A percentile compares a stretch with the other conserved stretches of the same genome.
Conservation (phyloP, 1,140 invertebrate genomes). For the Drosophila melanogaster region Release_6_plus_ISO1_MT NC_004354.4:7085001-7085500, state of each 20-base stretch:
- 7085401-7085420: conserved; percentile 89
- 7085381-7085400: neutral
- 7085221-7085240: conserved; percentile 95
- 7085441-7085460: conserved; percentile 94
- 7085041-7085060: neutral
- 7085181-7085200: conserved; percentile 93
- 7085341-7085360: conserved; percentile 55
- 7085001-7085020: neutral
- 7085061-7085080: conserved; percentile 8
- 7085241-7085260: conserved; percentile 92
- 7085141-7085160: conserved; percentile 86
- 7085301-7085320: conserved; percentile 96
- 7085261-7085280: conserved; percentile 93
- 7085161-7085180: conserved; percentile 96
- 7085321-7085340: conserved; percentile 96
- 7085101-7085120: neutral
- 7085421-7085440: conserved; percentile 94
- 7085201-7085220: conserved; percentile 95
- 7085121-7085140: neutral
- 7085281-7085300: conserved; percentile 98
- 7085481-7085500: conserved; percentile 98
- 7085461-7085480: conserved; percentile 92
- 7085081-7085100: neutral
- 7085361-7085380: neutral
- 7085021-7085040: no score